A percentile compares a stretch with the other conserved stretches of the same genome.
Conservation (phyloP, 2,888 invertebrate species). For the Lithophane ornitopus region DNA sequence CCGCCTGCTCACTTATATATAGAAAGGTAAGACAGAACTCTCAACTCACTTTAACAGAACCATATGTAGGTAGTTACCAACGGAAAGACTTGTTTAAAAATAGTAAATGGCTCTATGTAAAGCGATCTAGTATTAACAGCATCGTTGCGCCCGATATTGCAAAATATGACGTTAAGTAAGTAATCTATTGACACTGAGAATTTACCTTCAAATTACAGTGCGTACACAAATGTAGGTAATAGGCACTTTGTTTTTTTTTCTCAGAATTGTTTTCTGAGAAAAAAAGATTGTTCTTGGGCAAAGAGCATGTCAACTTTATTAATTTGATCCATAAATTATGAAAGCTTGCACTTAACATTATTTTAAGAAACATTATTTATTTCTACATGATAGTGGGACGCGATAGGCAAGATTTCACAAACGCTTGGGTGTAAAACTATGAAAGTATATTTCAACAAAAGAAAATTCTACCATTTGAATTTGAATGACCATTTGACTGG, state of each 20-base stretch:
- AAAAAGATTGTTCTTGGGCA: no score
- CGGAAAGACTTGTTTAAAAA: not conserved
- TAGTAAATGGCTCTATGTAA: not conserved
- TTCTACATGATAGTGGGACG: not conserved
- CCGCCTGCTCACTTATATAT: conserved; percentile 95
- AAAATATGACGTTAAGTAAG: not conserved
- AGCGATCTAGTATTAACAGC: not conserved
- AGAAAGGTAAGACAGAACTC: conserved; percentile 92
- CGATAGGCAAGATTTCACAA: conserved; percentile 24
- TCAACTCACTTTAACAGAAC: conserved; percentile 6
- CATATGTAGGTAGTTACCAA: not conserved
- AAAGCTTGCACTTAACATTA: no score
- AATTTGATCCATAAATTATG: not conserved
- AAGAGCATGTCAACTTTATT: not conserved
- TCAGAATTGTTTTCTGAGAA: not conserved
- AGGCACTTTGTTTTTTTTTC: not conserved
- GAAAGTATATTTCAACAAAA: conserved; percentile 29
- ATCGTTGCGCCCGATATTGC: not conserved
- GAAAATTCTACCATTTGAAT: conserved; percentile 29
- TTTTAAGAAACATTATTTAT: not conserved
- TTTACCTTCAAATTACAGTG: not conserved
- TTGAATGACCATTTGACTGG: conserved; percentile 17
- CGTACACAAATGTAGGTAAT: not conserved
- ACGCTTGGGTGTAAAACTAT: not conserved
- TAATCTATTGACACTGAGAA: not conserved